These are phyloP conservation scores for Euthynnus affinis DNA, from an alignment of 2,797 vertebrate genomes.

Conservation along the genomic window DNA sequence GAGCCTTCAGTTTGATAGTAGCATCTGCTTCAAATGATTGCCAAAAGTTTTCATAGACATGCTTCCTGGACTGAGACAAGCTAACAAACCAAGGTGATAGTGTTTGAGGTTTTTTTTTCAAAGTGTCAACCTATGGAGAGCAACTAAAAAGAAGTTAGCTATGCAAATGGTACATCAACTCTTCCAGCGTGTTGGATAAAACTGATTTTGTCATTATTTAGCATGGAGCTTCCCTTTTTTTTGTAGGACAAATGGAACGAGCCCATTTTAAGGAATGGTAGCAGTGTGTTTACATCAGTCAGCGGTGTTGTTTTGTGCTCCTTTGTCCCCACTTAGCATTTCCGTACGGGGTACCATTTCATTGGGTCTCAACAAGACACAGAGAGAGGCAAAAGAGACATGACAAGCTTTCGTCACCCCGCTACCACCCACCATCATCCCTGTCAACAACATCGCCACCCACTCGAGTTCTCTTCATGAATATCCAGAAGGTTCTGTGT, in stretches of 20 bases:
- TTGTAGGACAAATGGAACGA: constrained; percentile 33
- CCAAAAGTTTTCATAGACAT: constrained; percentile 34
- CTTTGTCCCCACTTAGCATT: constrained; percentile 58
- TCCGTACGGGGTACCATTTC: constrained; percentile 49
- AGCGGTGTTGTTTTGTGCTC: constrained; percentile 26
- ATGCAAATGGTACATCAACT: neutral
- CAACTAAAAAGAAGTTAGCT: neutral
- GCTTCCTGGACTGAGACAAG: constrained; percentile 5
- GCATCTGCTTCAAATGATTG: constrained; percentile 41
- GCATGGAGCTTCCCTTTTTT: neutral
- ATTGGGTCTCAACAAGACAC: constrained; percentile 35
- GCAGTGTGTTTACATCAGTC: constrained; percentile 48
- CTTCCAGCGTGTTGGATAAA: neutral
- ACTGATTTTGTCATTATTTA: constrained; percentile 10
- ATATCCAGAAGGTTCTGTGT: constrained; percentile 53
- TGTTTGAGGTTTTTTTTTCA: constrained; percentile 19
- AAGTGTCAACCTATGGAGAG: constrained; percentile 38
- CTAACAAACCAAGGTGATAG: constrained; percentile 24
- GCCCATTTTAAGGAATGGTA: constrained; percentile 30
- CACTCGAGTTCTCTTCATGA: constrained; percentile 60
- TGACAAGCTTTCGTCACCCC: constrained; percentile 42
- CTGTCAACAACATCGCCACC: constrained; percentile 19
- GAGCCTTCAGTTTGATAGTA: constrained; percentile 34
- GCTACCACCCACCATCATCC: constrained; percentile 28
- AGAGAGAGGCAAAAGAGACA: constrained; percentile 19